Evolutionary conservation across 2,113 vertebrate species (phyloP).

Genomic region (Labeo catla): DNA sequence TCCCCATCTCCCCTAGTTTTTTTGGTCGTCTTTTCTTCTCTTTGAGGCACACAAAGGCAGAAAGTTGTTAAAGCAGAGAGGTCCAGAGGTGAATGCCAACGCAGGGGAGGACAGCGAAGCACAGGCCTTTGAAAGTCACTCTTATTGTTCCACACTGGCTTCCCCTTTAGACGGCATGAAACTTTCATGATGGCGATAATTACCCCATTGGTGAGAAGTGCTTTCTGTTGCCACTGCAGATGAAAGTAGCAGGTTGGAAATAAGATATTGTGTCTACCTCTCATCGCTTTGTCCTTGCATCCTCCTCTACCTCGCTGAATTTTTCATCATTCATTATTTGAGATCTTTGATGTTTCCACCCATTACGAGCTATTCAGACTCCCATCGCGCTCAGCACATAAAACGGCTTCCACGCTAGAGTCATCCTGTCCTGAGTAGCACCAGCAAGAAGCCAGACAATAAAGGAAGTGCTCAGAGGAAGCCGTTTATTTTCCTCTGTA

Average conservation of each 20-base stretch:
- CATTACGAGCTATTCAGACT: constrained; percentile 52
- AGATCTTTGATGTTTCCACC: constrained; percentile 57
- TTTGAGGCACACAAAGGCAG: background rate
- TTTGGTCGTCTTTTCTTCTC: constrained; percentile 2
- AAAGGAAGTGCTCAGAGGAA: constrained; percentile 42
- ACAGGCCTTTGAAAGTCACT: constrained; percentile 47
- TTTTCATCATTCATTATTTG: constrained; percentile 61
- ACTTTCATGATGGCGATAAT: constrained; percentile 63
- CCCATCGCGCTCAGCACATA: constrained; percentile 36
- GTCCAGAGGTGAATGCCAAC: constrained; percentile 32
- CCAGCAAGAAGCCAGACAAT: constrained; percentile 33
- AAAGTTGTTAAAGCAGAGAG: constrained; percentile 20
- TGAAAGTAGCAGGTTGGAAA: constrained; percentile 53
- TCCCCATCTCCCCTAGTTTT: background rate
- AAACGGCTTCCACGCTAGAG: constrained; percentile 34
- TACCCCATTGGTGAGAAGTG: constrained; percentile 55
- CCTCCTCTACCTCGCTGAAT: constrained; percentile 56
- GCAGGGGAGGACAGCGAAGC: constrained; percentile 30
- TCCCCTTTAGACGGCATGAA: constrained; percentile 58
- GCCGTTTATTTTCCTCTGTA: constrained; percentile 40
- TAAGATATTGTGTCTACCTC: constrained; percentile 49
- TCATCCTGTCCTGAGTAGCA: constrained; percentile 24
- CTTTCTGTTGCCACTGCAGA: constrained; percentile 56
- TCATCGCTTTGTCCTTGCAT: constrained; percentile 59
- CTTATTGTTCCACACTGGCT: constrained; percentile 44